A percentile compares a stretch with the other conserved stretches of the same genome.
Evolutionary conservation across 2,797 vertebrate species (phyloP).

Genomic region (Schizopygopsis pylzovi): DNA sequence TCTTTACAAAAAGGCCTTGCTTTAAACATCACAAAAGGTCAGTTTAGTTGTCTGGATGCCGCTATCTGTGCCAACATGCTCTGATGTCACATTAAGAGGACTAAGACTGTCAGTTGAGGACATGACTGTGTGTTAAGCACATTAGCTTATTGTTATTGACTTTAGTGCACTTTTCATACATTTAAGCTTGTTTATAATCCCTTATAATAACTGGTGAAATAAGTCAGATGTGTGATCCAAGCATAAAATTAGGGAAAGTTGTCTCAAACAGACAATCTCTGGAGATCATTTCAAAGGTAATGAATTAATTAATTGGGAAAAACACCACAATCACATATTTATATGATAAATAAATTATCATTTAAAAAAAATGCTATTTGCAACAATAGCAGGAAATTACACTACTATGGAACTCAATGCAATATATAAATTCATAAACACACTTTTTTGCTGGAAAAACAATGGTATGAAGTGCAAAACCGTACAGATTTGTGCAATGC

Average conservation of each 20-base stretch:
- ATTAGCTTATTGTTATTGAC: neutral
- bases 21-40: neutral
- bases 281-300: neutral
- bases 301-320: neutral
- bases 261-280: neutral
- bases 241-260: neutral
- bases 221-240: neutral
- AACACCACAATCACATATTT: neutral
- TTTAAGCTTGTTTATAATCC: neutral
- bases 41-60: neutral
- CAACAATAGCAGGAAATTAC: neutral
- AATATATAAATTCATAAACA: neutral
- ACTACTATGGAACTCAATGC: neutral
- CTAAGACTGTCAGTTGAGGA: constrained; percentile 28
- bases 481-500: neutral
- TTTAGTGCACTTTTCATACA: neutral
- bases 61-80: neutral
- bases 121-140: constrained; percentile 10
- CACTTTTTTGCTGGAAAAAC: neutral
- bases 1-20: neutral
- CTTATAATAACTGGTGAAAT: neutral
- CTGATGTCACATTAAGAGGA: constrained; percentile 24
- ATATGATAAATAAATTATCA: neutral
- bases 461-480: neutral
- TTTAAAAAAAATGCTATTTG: neutral